These are phyloP conservation scores for Chironex yamaguchii DNA, from an alignment of 30 jellyfish, hydroid and myxozoan genomes.

Conservation along the genomic window DNA sequence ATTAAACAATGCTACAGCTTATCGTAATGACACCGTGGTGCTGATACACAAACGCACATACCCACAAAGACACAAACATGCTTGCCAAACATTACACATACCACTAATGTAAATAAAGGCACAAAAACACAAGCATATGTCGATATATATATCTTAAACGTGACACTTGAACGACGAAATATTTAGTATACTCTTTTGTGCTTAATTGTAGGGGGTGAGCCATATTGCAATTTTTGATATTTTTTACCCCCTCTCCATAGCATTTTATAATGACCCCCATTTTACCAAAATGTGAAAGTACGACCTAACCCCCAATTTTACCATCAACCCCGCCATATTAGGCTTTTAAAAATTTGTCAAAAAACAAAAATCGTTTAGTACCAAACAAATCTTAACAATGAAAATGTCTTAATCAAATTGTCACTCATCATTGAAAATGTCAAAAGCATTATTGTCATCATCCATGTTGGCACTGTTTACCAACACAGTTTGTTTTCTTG, in stretches of 20 bases:
- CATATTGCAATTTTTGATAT: slow-evolving; percentile 5
- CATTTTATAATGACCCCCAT: slow-evolving; percentile 25
- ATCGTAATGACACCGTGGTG: too few species aligned
- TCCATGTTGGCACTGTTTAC: background rate
- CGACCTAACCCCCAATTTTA: background rate
- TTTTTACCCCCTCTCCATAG: too few species aligned
- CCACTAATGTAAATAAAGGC: too few species aligned
- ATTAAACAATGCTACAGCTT: too few species aligned
- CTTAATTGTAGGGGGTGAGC: slow-evolving; percentile 14
- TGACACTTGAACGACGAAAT: too few species aligned
- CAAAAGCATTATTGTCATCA: slow-evolving; percentile 13
- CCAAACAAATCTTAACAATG: background rate
- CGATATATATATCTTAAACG: too few species aligned
- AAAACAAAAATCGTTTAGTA: background rate
- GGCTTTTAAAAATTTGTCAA: background rate
- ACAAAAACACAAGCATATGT: too few species aligned
- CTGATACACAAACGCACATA: too few species aligned
- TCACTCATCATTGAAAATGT: background rate
- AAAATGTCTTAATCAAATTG: background rate
- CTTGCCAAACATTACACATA: too few species aligned
- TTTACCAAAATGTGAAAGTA: background rate
- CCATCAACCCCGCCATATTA: slow-evolving; percentile 1
- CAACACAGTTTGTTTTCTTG: slow-evolving; percentile 1
- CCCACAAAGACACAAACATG: too few species aligned
- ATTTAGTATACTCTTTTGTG: background rate